These are phyloP conservation scores for Endomychus coccineus DNA, from an alignment of 2,888 invertebrate genomes.

Conservation along the genomic window DNA sequence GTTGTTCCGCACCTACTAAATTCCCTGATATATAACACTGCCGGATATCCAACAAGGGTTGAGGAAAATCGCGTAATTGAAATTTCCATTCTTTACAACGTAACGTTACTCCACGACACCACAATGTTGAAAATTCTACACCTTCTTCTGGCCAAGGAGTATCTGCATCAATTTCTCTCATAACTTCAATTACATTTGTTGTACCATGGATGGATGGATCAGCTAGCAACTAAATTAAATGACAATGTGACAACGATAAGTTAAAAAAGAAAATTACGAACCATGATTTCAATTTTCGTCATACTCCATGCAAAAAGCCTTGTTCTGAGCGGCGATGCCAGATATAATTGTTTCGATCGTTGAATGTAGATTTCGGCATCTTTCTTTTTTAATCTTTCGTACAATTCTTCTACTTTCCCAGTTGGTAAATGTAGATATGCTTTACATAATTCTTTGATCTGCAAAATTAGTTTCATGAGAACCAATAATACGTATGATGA, in stretches of 20 bases:
- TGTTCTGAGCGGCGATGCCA: constrained; percentile 56
- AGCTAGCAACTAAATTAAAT: constrained; percentile 56
- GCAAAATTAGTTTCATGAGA: constrained; percentile 11
- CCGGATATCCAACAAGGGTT: constrained; percentile 79
- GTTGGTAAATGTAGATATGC: constrained; percentile 77
- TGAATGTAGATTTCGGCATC: constrained; percentile 96
- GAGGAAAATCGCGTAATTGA: constrained; percentile 89
- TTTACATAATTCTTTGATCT: constrained; percentile 69
- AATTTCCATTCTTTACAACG: constrained; percentile 82
- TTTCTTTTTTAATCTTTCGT: constrained; percentile 77
- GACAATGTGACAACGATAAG: constrained; percentile 31
- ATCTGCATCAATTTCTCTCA: constrained; percentile 79
- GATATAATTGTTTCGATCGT: constrained; percentile 66
- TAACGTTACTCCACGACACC: constrained; percentile 83
- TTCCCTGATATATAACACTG: constrained; percentile 84
- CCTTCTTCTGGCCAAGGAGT: constrained; percentile 90
- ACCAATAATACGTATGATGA: neutral
- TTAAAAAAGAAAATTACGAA: constrained; percentile 4
- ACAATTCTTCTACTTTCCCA: constrained; percentile 82
- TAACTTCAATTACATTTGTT: constrained; percentile 61
- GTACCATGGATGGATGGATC: constrained; percentile 82
- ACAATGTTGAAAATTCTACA: constrained; percentile 81
- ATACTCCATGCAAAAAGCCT: constrained; percentile 83
- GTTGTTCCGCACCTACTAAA: constrained; percentile 83
- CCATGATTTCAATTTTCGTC: constrained; percentile 58